phyloP scores from a whole-genome alignment of 2,113 vertebrate genomes.

The Nycticebus coucang region DNA sequence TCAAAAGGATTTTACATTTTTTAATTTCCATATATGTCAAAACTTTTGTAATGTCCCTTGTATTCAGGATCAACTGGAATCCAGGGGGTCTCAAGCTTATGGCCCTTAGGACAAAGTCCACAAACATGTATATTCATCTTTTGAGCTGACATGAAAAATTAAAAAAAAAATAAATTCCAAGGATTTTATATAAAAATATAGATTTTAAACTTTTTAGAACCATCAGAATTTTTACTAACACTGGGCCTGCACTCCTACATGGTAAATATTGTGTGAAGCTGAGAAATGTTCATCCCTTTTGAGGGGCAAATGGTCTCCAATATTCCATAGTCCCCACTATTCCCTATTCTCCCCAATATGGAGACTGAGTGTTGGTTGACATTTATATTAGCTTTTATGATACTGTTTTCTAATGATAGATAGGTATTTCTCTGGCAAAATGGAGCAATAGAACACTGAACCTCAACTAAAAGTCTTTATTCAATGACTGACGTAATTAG shows the following conservation, averaged over 20 bases:
- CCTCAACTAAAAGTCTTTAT: conserved; percentile 17
- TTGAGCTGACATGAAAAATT: not conserved
- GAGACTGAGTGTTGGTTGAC: not conserved
- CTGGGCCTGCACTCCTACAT: no score
- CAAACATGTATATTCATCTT: not conserved
- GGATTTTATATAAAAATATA: not conserved
- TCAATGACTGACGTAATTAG: not conserved
- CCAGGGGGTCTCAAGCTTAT: not conserved
- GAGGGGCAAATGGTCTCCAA: not conserved
- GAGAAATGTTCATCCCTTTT: not conserved
- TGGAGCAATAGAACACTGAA: not conserved
- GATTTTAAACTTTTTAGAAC: not conserved
- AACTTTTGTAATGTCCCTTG: no score
- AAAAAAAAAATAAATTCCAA: not conserved
- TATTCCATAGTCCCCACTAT: not conserved
- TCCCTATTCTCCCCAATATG: not conserved
- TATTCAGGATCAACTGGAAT: not conserved
- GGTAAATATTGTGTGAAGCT: not conserved
- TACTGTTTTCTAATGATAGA: conserved; percentile 7
- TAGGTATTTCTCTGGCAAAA: conserved; percentile 10
- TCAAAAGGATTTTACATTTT: no score
- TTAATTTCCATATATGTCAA: no score
- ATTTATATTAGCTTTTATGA: not conserved
- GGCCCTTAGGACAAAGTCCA: not conserved
- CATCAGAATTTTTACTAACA: not conserved